These are phyloP conservation scores for Phortica okadai DNA, from an alignment of 2,888 invertebrate species.

Conservation along the genomic window DNA sequence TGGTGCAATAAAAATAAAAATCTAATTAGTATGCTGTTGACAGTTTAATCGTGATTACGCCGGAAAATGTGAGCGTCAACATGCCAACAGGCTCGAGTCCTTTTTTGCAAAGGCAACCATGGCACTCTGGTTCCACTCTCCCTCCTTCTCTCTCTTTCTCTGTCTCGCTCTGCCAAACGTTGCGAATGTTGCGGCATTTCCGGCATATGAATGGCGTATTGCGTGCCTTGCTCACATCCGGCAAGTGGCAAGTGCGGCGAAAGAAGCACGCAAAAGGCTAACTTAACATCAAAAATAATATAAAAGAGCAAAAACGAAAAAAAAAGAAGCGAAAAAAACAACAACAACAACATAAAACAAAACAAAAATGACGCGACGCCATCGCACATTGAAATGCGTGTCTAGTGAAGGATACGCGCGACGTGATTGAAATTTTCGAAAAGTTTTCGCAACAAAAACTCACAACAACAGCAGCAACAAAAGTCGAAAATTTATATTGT, in stretches of 20 bases:
- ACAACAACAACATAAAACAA: constrained; percentile 13
- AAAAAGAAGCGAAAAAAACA: constrained; percentile 7
- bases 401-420: constrained; percentile 64
- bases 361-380: neutral
- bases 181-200: constrained; percentile 55
- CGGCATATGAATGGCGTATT: constrained; percentile 56
- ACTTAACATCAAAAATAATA: constrained; percentile 23
- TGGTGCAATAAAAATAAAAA: constrained; percentile 73
- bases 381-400: constrained; percentile 64
- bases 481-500: neutral
- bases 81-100: constrained; percentile 65
- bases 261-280: constrained; percentile 5
- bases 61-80: constrained; percentile 72
- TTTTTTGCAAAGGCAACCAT: constrained; percentile 41
- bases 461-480: constrained; percentile 17
- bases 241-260: constrained; percentile 16
- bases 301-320: constrained; percentile 8
- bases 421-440: constrained; percentile 68
- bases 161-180: constrained; percentile 37
- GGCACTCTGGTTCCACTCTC: neutral
- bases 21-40: constrained; percentile 77
- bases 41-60: constrained; percentile 76
- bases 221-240: constrained; percentile 53
- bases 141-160: constrained; percentile 40
- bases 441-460: constrained; percentile 37